Conservation (phyloP, 2,797 vertebrate species). For the Pipistrellus pipistrellus region DNA sequence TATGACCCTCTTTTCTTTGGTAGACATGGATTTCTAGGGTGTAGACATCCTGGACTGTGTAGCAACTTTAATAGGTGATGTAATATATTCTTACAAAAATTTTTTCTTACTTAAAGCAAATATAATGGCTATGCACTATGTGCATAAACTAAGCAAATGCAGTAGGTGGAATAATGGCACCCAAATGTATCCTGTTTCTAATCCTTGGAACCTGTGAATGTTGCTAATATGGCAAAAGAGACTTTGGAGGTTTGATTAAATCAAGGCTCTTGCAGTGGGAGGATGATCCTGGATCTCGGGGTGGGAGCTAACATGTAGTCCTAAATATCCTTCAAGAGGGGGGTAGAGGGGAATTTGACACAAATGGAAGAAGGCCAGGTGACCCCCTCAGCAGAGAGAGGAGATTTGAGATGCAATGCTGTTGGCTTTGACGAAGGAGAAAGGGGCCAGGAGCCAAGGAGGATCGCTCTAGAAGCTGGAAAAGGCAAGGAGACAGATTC, state of each 20-base stretch:
- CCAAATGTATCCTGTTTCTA: neutral
- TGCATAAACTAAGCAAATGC: neutral
- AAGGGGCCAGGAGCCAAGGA: neutral
- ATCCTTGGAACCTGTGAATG: neutral
- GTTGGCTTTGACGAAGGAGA: neutral
- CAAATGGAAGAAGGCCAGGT: neutral
- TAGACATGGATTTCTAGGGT: neutral
- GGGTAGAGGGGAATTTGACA: neutral
- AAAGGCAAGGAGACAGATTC: neutral
- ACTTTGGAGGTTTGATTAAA: neutral
- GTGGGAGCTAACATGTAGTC: neutral
- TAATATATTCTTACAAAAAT: neutral
- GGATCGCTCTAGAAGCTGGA: neutral
- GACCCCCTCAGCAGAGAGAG: neutral
- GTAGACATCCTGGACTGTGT: neutral
- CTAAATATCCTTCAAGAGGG: neutral
- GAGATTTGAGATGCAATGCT: neutral
- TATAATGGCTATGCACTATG: neutral
- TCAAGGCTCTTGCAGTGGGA: neutral
- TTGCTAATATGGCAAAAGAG: neutral
- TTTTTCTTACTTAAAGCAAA: conserved; percentile 15
- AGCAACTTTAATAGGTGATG: conserved; percentile 18
- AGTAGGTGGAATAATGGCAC: neutral
- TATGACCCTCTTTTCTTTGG: neutral
- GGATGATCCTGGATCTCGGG: neutral